Base-by-base conservation (phyloP, 2,113 vertebrate genomes). In the Lamprologus speciosus region DNA sequence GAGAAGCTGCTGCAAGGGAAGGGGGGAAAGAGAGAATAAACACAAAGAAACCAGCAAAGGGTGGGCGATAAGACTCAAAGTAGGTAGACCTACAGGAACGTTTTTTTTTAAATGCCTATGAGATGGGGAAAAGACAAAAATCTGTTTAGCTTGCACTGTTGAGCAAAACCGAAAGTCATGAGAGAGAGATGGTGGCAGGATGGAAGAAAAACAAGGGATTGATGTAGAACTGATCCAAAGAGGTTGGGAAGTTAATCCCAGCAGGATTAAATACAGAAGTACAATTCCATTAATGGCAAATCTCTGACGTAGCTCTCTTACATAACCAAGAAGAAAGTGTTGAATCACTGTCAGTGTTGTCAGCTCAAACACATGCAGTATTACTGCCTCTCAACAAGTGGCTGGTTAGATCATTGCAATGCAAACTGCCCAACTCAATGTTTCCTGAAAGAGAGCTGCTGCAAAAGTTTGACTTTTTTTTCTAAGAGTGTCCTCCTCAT, bases 1-100 rank as follows among this genome's bases (percentile, higher is more conserved):
- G 85, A 87, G 68, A 80, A 73, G 63, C 80, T 40, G 21, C 65
- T n/a, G 17, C 65, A 55, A 47, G 75, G n/a, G 28, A 80, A 58
- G 75, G 57, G 35, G 19, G 57, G 40, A 83, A 51, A 70, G 31
- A 80, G 28, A 82, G 54, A 84, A 85, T 85, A 92, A 91, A 92
- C 40, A 87, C 10, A 23, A 19, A 70, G 51, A 70, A 82, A 31
- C 54, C 21, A 50, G 57, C 57, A 4, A 55, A 83, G 86, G 40
- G 8, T 8, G 45, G 31, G 35, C 2, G 40, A 83, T 23, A 53
- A 85, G 54, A 85, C 14, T 33, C 33, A 50, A 87, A 31, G 16
- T 40, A 21, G n/a, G 14, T 26, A 58, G 31, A 80, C 70, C 21
- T 60, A 35, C 5, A 75, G 42, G 9, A 65, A 83, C 1, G 3